phyloP scores from a whole-genome alignment of 2,797 vertebrate species.

The Aulostomus chinensis region DNA sequence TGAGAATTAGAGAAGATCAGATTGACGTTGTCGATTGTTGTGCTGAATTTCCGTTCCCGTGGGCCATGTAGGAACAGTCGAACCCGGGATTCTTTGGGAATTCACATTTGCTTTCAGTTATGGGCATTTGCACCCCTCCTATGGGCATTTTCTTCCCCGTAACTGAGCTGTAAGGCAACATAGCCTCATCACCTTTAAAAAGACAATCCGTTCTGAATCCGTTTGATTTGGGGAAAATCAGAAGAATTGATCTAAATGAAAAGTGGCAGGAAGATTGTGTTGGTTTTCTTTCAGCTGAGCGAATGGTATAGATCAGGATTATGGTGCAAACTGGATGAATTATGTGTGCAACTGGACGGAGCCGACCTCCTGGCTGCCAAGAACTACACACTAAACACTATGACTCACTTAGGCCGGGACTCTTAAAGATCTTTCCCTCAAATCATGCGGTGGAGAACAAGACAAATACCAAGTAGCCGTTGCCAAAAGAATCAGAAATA shows the following conservation, averaged over 20 bases:
- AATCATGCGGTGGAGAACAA: constrained; percentile 37
- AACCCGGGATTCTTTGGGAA: constrained; percentile 55
- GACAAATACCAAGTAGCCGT: constrained; percentile 63
- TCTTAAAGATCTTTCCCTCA: constrained; percentile 27
- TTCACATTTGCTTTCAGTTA: constrained; percentile 68
- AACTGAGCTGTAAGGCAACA: constrained; percentile 34
- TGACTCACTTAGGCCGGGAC: constrained; percentile 42
- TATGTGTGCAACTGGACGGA: constrained; percentile 30
- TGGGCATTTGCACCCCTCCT: constrained; percentile 33
- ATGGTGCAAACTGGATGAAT: constrained; percentile 46
- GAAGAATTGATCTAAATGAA: constrained; percentile 42
- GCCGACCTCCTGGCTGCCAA: constrained; percentile 15
- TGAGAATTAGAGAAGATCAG: constrained; percentile 41
- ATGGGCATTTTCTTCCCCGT: constrained; percentile 19
- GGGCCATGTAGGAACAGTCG: constrained; percentile 49
- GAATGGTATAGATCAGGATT: constrained; percentile 31
- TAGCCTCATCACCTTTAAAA: neutral
- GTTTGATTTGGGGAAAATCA: no score
- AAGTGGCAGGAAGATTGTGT: neutral
- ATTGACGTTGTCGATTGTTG: constrained; percentile 25
- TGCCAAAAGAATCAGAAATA: constrained; percentile 32
- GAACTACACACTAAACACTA: constrained; percentile 32
- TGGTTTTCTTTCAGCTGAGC: constrained; percentile 19
- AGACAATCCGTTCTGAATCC: no score
- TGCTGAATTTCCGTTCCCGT: constrained; percentile 33